Evolutionary conservation across 2,888 invertebrate genomes (phyloP), one percentile per base, ranked within the genome.

Genomic region (Heliconius ethilla): DNA sequence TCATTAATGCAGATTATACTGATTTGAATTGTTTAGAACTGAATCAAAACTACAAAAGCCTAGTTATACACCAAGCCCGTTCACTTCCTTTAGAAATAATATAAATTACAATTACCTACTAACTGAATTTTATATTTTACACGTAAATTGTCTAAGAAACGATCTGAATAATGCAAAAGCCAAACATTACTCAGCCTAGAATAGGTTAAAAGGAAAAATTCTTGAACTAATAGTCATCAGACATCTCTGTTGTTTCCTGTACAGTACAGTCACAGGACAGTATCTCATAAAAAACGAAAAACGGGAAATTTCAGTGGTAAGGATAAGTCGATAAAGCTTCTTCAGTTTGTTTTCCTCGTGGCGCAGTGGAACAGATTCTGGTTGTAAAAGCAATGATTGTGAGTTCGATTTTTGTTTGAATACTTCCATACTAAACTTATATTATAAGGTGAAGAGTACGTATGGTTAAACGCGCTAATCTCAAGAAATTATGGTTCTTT

Each of bases 131-230:
- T 55, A 29, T 33, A 70, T 70, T 29, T 55, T 55, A 55, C 27
- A n/a, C 33, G 55, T 70, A 70, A 55, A 72, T 33, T 72, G 7
- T 1, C 29, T 55, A 33, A 72, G 13, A 25, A 74, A 62, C 62
- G 25, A 59, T 62, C 27, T 74, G 73, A 74, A 74, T 74, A 63
- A 74, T 74, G 40, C 73, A 74, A 62, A 59, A 33, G 70, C 37
- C 62, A 40, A 74, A 74, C 40, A 74, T 63, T 40, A 74, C n/a
- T 63, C 25, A 73, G 62, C 33, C 13, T 55, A 70, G 70, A 51
- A 73, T 37, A 27, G 62, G 40, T 74, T 63, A 74, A 40, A 25
- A 63, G 73, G 62, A 74, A 74, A 72, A 74, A 74, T 63, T 74
- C 73, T 27, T 74, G 40, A 40, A 62, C n/a, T 18, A 37, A 18